phyloP scores from a whole-genome alignment of 2,113 vertebrate species.

The Elaphurus davidianus region DNA sequence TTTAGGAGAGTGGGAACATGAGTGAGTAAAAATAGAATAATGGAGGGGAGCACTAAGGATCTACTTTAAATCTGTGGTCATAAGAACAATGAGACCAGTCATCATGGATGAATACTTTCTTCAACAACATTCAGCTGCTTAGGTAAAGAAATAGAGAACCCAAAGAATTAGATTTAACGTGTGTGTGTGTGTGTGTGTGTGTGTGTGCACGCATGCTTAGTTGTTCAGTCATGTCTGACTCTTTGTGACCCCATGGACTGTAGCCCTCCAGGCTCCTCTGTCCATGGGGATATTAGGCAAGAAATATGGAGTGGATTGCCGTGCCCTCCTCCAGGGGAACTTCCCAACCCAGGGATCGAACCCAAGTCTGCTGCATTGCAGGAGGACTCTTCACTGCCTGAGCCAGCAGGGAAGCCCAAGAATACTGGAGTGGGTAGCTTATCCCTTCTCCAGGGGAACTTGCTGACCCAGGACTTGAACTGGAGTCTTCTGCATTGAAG shows the following conservation, averaged over 20 bases:
- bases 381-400: neutral
- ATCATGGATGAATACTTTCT: neutral
- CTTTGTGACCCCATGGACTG: neutral
- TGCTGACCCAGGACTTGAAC: neutral
- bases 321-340: neutral
- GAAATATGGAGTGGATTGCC: neutral
- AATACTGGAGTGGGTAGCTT: neutral
- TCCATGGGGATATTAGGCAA: neutral
- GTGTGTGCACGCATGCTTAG: fast-evolving
- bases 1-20: neutral
- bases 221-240: neutral
- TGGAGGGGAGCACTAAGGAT: neutral
- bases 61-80: neutral
- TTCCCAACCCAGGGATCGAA: neutral
- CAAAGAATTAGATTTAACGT: neutral
- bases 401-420: neutral
- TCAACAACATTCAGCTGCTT: neutral
- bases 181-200: neutral
- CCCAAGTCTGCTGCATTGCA: neutral
- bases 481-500: neutral
- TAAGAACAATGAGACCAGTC: neutral
- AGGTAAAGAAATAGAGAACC: neutral
- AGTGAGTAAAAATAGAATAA: neutral
- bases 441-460: neutral
- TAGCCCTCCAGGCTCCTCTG: neutral